Base-by-base conservation (phyloP, 2,113 vertebrate genomes). In the Speoplatyrhinus poulsoni region DNA sequence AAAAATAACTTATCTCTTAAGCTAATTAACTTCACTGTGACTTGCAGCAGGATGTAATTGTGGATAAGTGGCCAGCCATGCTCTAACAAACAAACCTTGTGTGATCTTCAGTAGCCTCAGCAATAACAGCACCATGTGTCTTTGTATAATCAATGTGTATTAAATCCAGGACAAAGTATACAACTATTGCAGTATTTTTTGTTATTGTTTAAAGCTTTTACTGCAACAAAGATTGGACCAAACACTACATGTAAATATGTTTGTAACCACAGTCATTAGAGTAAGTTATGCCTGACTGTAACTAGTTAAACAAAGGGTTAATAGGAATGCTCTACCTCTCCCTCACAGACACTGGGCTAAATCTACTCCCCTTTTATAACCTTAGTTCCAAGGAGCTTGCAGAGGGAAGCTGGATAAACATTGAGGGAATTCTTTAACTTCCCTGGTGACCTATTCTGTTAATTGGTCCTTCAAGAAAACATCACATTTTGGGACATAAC, bases 1-100 rank as follows among this genome's bases (percentile, higher is more conserved):
- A 89, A 89, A 89, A 89, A 88, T 81, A 84, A 69, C 73, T 88
- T 83, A 91, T 83, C 87, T 88, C 76, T 82, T 92, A 90, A 93
- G 83, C 88, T 85, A 85, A 90, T 91, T 91, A 93, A 16, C 79
- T 69, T 85, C 67, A 74, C 83, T 63, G 62, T 67, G 69, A 63
- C 82, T 65, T 82, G 65, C 70, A 75, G 55, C 65, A 70, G 76
- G 71, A 82, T 67, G 58, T 46, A 78, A 83, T 72, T 66, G 70
- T 79, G 62, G 60, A 53, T 5, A 15, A 75, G 62, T 52, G 33
- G 68, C 77, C 4, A 65, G 57, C 62, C 54, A 52, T 46, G 65
- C 15, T 54, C 12, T 41, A 65, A 72, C 69, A 79, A 71, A 86
- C 36, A 77, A 69, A 77, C 74, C 70, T 70, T 16, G 54, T 52